phyloP scores from a whole-genome alignment of 2,113 vertebrate genomes.

The Paramisgurnus dabryanus region DNA sequence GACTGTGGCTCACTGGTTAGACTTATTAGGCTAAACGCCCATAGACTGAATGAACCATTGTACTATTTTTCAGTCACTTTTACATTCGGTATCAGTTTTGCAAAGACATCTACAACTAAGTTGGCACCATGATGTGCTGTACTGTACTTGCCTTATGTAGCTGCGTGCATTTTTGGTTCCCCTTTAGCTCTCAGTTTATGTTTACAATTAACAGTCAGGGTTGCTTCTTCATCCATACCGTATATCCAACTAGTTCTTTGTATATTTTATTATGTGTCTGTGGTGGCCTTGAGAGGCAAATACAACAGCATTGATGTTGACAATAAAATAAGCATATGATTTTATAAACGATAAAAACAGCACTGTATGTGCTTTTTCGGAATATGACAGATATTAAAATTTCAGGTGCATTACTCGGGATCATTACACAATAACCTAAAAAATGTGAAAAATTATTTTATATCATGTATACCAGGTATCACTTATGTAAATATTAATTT shows the following conservation, averaged over 20 bases:
- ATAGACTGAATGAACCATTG: too few species aligned
- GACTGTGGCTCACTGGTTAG: slow-evolving; percentile 8
- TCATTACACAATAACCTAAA: not conserved
- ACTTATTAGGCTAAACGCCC: not conserved
- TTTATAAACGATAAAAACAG: too few species aligned
- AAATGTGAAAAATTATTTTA: not conserved
- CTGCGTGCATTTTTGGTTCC: not conserved
- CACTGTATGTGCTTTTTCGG: not conserved
- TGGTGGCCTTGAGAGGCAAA: not conserved
- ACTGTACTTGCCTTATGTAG: not conserved
- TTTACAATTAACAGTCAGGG: not conserved
- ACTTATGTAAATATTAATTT: too few species aligned
- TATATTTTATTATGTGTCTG: not conserved
- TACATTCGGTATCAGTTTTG: not conserved
- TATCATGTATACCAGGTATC: not conserved
- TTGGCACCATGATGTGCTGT: too few species aligned
- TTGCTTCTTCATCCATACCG: not conserved
- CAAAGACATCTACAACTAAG: not conserved
- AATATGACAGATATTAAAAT: not conserved
- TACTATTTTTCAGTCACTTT: too few species aligned
- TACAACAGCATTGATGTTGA: not conserved
- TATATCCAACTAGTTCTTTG: not conserved
- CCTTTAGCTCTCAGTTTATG: not conserved
- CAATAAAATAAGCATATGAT: not conserved
- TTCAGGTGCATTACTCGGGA: not conserved